These are phyloP conservation scores for Laticauda laticaudata DNA, from an alignment of 2,113 vertebrate genomes.

Conservation along the genomic window DNA sequence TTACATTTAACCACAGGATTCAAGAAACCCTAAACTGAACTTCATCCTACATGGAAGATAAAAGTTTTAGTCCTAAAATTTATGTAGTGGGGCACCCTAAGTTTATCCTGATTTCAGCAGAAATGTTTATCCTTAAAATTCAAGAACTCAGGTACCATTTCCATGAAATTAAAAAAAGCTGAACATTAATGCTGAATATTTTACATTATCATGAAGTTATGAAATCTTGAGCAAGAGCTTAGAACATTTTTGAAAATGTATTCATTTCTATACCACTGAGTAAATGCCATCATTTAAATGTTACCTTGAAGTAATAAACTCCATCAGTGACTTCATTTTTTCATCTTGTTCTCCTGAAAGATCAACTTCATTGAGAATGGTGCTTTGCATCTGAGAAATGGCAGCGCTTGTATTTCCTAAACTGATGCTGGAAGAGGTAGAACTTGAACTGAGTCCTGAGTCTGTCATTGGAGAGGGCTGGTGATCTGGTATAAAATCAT, in stretches of 20 bases:
- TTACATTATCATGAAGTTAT: not conserved
- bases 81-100: not conserved
- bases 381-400: conserved; percentile 86
- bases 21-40: not conserved
- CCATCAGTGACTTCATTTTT: conserved; percentile 94
- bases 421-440: conserved; percentile 98
- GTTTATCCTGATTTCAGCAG: not conserved
- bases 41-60: not conserved
- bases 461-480: conserved; percentile 98
- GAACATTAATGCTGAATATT: not conserved
- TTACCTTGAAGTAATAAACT: conserved; percentile 98
- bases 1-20: not conserved
- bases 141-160: not conserved
- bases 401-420: conserved; percentile 81
- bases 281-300: not conserved
- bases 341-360: conserved; percentile 90
- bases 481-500: conserved; percentile 88
- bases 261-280: not conserved
- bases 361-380: conserved; percentile 89
- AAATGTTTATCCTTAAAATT: not conserved
- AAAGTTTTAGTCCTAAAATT: not conserved
- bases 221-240: not conserved
- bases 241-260: not conserved
- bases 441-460: conserved; percentile 97
- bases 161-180: not conserved